Base-by-base conservation (phyloP, 2,113 vertebrate genomes). In the Pachycephala philippinensis region DNA sequence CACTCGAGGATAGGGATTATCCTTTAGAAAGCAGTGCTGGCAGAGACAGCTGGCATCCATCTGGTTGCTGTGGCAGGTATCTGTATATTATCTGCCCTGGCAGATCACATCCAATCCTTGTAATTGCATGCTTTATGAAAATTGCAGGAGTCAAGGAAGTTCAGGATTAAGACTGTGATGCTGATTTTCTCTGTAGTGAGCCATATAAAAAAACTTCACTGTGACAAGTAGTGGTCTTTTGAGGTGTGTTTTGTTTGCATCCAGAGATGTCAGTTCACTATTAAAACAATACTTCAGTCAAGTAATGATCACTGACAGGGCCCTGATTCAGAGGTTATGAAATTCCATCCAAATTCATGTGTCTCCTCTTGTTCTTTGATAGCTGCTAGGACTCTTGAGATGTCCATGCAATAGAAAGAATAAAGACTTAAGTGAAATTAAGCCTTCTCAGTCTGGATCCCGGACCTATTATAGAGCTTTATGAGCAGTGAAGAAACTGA, bases 1-100 rank as follows among this genome's bases (percentile, higher is more conserved):
- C 44, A 39, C 92, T 96, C 66, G 47, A 20, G 84, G 61, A 71
- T 2, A 68, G 87, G 84, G 91, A 96, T 96, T 93, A 95, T 87
- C 85, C 76, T 84, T 65, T 45, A 59, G 70, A 92, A 85, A 80
- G 77, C 76, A 63, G 66, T 10, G 39, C 86, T 95, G 81, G 88
- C 77, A 95, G 87, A 81, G 64, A 26, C 4, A 27, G 84, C 84
- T 91, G 83, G 76, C 92, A 93, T 79, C 89, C 91, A 61, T 95
- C 84, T 93, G 87, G 72, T 89, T 91, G 57, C 84, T 94, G 83
- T 77, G 80, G 81, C 80, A 91, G 72, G 81, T 95, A 92, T 91
- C 80, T 90, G 72, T 54, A 11, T 89, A 61, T 91, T 82, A 59
- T 93, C 77, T 64, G 40, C 40, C 40, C 40, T 40, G 40, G 40